Evolutionary conservation across 2,113 vertebrate species (phyloP), one percentile per base, ranked within the genome.

Genomic region (Puntigrus tetrazona): DNA sequence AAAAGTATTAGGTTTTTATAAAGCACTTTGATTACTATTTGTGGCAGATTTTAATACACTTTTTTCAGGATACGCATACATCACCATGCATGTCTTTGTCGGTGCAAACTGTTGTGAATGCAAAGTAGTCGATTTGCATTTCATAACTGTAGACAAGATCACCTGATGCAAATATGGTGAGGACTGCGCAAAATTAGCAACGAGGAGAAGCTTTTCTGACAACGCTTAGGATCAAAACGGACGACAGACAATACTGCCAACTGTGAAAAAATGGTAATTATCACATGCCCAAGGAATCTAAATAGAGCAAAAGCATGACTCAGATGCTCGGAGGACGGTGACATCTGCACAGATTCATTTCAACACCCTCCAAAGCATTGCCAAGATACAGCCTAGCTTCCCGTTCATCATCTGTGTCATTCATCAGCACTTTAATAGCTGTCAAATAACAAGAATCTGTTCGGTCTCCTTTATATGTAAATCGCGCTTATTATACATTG

Each of bases 271-370:
- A 36, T 36, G 8, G 8, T 38, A 22, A 69, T 69, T 69, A 69
- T 38, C 18, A 36, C 18, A 69, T 36, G 65, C 7, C 18, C 8
- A 22, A 20, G 8, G 8, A 38, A 70, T 70, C 34, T 38, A 41
- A 70, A 70, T 70, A 70, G 18, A 70, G 67, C 34, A 41, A 70
- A 70, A 38, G 27, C 8, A 70, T 70, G 34, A 59, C 22, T 59
- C 57, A 59, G 57, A 59, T 59, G 57, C 57, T 59, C n/a, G 25
- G 18, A 31, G 61, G 61, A 18, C 18, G 29, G 61, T 65, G 34
- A 69, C 18, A 38, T 69, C 65, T 38, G 20, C 34, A 69, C 20
- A 36, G 34, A 41, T 70, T 41, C 4, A 41, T 41, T 70, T 38
- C 5, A 70, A 41, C 34, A 38, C 20, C n/a, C n/a, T 41, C 10